Percentiles rank a stretch among this genome's conserved stretches.
phyloP scores from a whole-genome alignment of 2,797 vertebrate genomes.

The Lindbergichthys nudifrons region DNA sequence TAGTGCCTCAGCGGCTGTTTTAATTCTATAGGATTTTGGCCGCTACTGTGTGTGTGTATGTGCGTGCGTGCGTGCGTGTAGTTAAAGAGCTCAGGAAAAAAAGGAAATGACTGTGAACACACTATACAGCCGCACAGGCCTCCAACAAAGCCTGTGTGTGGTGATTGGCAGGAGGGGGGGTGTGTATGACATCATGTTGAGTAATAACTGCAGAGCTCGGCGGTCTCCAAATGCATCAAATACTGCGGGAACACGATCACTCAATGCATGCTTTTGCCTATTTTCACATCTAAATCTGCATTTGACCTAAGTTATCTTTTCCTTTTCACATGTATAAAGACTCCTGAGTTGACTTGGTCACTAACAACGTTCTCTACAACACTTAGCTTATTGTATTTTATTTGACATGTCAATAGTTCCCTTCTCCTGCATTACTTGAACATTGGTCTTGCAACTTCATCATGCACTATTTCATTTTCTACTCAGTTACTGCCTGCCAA shows the following conservation, averaged over 20 bases:
- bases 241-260: neutral
- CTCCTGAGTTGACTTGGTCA: too few species aligned
- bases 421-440: too few species aligned
- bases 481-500: too few species aligned
- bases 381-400: too few species aligned
- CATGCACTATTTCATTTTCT: too few species aligned
- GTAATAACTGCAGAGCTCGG: slow-evolving; percentile 16
- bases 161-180: slow-evolving; percentile 1
- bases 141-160: slow-evolving; percentile 58
- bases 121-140: slow-evolving; percentile 44
- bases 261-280: neutral
- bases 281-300: neutral
- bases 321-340: too few species aligned
- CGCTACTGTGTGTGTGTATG: slow-evolving; percentile 5
- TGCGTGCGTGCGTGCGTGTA: neutral
- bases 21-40: too few species aligned
- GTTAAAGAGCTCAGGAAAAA: slow-evolving; percentile 55
- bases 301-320: neutral
- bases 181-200: slow-evolving; percentile 26
- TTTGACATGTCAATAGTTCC: too few species aligned
- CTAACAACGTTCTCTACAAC: too few species aligned
- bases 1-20: too few species aligned
- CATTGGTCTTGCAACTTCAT: too few species aligned
- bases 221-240: neutral
- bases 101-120: slow-evolving; percentile 68